Conservation (phyloP, 2,113 vertebrate genomes). For the Opisthocomus hoazin region DNA sequence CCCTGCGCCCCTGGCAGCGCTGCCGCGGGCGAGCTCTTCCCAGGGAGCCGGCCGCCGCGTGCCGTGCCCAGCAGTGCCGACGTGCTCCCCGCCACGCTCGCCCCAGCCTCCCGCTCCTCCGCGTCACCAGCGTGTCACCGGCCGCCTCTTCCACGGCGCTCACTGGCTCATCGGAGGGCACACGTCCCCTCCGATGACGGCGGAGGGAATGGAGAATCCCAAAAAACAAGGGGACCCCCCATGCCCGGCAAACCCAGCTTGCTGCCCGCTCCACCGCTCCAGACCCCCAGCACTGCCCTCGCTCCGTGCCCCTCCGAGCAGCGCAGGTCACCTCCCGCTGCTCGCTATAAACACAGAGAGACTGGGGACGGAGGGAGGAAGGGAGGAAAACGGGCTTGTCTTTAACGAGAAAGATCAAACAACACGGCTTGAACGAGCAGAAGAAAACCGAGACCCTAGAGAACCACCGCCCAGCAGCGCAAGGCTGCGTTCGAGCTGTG, state of each 20-base stretch:
- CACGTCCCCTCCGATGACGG: neutral
- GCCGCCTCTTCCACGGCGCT: neutral
- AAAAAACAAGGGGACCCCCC: neutral
- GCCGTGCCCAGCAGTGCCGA: neutral
- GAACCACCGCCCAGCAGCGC: neutral
- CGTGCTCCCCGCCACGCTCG: neutral
- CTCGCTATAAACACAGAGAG: neutral
- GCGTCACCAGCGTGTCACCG: neutral
- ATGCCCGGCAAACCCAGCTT: neutral
- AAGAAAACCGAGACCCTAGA: neutral
- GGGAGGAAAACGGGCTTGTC: neutral
- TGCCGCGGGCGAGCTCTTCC: neutral
- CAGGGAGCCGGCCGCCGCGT: too few relatives aligned
- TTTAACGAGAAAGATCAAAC: neutral
- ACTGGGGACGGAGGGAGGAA: neutral
- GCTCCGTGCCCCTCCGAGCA: neutral
- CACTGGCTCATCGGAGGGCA: accelerated
- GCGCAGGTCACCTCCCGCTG: neutral
- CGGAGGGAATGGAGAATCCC: neutral
- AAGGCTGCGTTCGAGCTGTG: accelerated
- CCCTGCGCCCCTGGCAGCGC: accelerated
- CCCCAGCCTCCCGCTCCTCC: neutral
- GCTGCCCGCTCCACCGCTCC: accelerated
- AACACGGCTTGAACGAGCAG: neutral
- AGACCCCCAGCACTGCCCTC: accelerated